Conservation (phyloP, 1,140 invertebrate species). For the Zophobas morio region DNA sequence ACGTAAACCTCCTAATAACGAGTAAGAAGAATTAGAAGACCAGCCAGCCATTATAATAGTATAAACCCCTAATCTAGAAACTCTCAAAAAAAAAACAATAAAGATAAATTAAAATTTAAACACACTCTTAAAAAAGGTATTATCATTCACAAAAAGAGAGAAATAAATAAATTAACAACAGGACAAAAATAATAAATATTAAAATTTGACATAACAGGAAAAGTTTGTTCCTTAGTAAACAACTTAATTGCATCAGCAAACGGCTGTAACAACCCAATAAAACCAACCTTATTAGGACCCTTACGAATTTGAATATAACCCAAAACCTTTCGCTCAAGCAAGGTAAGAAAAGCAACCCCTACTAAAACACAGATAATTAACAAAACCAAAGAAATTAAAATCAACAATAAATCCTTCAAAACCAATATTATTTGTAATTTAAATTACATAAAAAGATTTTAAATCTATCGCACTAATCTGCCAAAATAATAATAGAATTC, state of each 20-base stretch:
- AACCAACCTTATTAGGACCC: slow-evolving; percentile 78
- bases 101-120: slow-evolving; percentile 69
- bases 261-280: slow-evolving; percentile 75
- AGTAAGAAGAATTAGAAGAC: slow-evolving; percentile 78
- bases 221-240: slow-evolving; percentile 74
- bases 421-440: slow-evolving; percentile 70
- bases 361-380: slow-evolving; percentile 68
- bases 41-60: slow-evolving; percentile 73
- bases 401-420: slow-evolving; percentile 67
- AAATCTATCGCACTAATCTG: slow-evolving; percentile 77
- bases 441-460: slow-evolving; percentile 73
- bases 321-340: no score
- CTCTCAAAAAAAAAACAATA: slow-evolving; percentile 70
- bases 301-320: slow-evolving; percentile 67
- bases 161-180: slow-evolving; percentile 71
- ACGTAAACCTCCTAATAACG: slow-evolving; percentile 75
- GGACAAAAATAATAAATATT: slow-evolving; percentile 73
- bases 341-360: slow-evolving; percentile 64
- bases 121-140: slow-evolving; percentile 66
- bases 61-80: slow-evolving; percentile 74
- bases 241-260: slow-evolving; percentile 79
- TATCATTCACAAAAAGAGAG: slow-evolving; percentile 71
- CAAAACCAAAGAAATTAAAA: slow-evolving; percentile 43
- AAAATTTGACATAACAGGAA: slow-evolving; percentile 70
- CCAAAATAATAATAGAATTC: slow-evolving; percentile 71